Evolutionary conservation across 2,888 invertebrate species (phyloP).

Genomic region (Antheraea yamamai): DNA sequence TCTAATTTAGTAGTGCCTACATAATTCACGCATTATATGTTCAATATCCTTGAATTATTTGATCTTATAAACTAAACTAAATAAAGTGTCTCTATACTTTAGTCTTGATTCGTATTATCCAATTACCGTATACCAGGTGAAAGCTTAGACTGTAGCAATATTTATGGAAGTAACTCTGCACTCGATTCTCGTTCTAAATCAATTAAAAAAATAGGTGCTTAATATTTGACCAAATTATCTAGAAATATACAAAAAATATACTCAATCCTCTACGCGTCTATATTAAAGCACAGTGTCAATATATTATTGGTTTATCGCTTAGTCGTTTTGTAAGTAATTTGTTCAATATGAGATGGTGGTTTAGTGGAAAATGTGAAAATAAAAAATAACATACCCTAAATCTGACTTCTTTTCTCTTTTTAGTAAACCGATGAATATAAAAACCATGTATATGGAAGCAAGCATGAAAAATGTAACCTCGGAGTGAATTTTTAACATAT

Average conservation of each 20-base stretch:
- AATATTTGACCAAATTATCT: too few species aligned
- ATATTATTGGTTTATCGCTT: neutral
- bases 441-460: conserved; percentile 81
- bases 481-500: conserved; percentile 84
- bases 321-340: neutral
- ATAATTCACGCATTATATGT: neutral
- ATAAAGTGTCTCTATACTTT: neutral
- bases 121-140: neutral
- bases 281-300: too few species aligned
- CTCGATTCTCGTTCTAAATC: too few species aligned
- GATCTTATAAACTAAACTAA: neutral
- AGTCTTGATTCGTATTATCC: neutral
- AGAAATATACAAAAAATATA: too few species aligned
- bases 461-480: conserved; percentile 87
- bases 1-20: neutral
- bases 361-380: too few species aligned
- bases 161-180: too few species aligned
- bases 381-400: conserved; percentile 46
- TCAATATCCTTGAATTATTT: neutral
- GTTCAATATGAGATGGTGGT: too few species aligned
- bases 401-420: conserved; percentile 54
- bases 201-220: too few species aligned
- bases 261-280: too few species aligned
- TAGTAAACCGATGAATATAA: conserved; percentile 84
- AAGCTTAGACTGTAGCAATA: too few species aligned